Percentiles rank a stretch among this genome's conserved stretches.
phyloP scores from a whole-genome alignment of 2,797 vertebrate species.

The Notamacropus eugenii region DNA sequence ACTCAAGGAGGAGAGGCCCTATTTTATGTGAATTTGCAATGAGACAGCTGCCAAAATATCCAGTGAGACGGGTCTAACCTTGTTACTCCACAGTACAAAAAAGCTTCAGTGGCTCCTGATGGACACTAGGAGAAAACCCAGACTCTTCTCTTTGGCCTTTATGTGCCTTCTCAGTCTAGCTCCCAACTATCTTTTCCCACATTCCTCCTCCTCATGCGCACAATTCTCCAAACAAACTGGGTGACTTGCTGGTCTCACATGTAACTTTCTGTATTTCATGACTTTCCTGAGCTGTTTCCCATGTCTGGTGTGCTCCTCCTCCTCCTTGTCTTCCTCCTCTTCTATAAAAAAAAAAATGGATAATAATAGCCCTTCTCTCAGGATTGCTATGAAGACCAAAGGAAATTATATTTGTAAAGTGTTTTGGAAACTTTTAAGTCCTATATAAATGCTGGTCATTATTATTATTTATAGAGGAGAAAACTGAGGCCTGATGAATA shows the following conservation, averaged over 20 bases:
- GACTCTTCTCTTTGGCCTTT: neutral
- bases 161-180: neutral
- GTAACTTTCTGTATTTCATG: neutral
- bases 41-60: neutral
- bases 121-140: neutral
- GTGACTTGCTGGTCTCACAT: neutral
- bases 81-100: neutral
- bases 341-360: neutral
- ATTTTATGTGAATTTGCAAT: neutral
- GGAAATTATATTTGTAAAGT: neutral
- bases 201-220: neutral
- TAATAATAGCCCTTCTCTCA: neutral
- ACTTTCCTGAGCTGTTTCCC: neutral
- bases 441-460: neutral
- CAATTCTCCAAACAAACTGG: neutral
- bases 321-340: too few relatives aligned
- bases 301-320: neutral
- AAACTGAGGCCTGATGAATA: neutral
- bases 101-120: neutral
- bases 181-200: neutral
- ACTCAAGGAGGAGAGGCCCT: neutral
- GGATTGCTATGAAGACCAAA: neutral
- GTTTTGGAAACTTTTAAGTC: neutral
- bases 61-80: neutral
- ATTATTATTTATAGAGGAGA: neutral